These are phyloP conservation scores for Synaphobranchus kaupii DNA, from an alignment of 2,797 vertebrate genomes.

Conservation along the genomic window DNA sequence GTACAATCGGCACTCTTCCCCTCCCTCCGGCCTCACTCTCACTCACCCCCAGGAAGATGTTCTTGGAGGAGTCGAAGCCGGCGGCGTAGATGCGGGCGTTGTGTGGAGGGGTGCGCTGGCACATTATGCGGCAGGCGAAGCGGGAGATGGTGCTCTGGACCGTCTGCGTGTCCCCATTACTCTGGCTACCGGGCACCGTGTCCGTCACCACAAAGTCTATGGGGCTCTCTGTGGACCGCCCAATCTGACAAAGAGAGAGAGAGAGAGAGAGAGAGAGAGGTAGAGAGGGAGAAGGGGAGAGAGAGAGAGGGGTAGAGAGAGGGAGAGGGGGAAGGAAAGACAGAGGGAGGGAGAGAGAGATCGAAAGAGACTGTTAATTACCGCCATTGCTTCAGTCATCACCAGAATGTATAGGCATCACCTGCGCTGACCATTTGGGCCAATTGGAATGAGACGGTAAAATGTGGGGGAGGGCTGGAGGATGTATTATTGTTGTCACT, in stretches of 20 bases:
- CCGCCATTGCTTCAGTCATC: not conserved
- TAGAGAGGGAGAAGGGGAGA: too few species aligned
- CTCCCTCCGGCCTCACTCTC: not conserved
- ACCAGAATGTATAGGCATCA: not conserved
- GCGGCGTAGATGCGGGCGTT: conserved; percentile 89
- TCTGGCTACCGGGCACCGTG: conserved; percentile 80
- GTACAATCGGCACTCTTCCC: too few species aligned
- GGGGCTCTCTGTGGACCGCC: conserved; percentile 89
- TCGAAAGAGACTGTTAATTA: not conserved
- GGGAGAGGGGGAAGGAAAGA: not conserved
- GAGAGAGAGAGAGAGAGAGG: not conserved
- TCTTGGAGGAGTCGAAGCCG: conserved; percentile 94
- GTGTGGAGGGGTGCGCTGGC: conserved; percentile 86
- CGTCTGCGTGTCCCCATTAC: conserved; percentile 75
- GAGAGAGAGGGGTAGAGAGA: not conserved
- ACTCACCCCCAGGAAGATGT: conserved; percentile 93
- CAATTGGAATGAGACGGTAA: not conserved
- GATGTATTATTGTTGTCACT: not conserved
- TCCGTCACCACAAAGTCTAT: conserved; percentile 95
- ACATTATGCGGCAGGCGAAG: conserved; percentile 94
- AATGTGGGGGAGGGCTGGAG: not conserved
- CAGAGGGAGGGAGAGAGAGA: not conserved
- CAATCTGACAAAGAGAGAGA: conserved; percentile 72
- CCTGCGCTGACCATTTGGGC: not conserved
- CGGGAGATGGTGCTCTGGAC: conserved; percentile 93